phyloP scores from a whole-genome alignment of 1,140 invertebrate species.

The Tetramorium alpestre region DNA sequence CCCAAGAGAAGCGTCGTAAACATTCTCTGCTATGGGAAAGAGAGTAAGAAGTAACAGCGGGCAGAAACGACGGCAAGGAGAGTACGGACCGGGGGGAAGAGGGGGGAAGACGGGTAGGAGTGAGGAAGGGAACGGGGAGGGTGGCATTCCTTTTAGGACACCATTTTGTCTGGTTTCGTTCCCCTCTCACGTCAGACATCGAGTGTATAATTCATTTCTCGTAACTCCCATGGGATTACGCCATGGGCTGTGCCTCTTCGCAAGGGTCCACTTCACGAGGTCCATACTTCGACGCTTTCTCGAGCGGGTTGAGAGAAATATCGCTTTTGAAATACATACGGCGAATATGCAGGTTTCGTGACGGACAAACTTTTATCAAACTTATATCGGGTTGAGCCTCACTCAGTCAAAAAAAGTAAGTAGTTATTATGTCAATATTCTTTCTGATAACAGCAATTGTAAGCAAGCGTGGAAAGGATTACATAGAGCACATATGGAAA shows the following conservation, averaged over 20 bases:
- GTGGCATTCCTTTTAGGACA: conserved; percentile 71
- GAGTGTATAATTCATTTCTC: conserved; percentile 80
- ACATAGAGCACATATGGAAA: neutral
- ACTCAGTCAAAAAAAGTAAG: neutral
- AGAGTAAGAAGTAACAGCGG: conserved; percentile 44
- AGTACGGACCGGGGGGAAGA: conserved; percentile 24
- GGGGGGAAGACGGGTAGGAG: conserved; percentile 11
- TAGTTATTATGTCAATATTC: neutral
- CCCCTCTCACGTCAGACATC: conserved; percentile 71
- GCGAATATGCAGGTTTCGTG: neutral
- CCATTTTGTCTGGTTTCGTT: conserved; percentile 77
- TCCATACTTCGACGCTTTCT: conserved; percentile 38
- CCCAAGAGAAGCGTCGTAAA: conserved; percentile 59
- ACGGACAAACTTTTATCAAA: conserved; percentile 25
- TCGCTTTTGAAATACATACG: conserved; percentile 39
- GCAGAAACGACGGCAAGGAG: conserved; percentile 13
- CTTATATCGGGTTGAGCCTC: neutral
- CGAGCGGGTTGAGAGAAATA: conserved; percentile 36
- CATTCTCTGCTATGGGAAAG: conserved; percentile 53
- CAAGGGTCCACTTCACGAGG: conserved; percentile 53
- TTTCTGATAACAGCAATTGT: neutral
- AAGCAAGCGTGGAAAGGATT: neutral
- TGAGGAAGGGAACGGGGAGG: conserved; percentile 51
- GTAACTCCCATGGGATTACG: conserved; percentile 76
- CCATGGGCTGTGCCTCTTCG: conserved; percentile 58